Evolutionary conservation across 1,140 invertebrate genomes (phyloP), one percentile per base, ranked within the genome.

Genomic region (Ephestia elutella): DNA sequence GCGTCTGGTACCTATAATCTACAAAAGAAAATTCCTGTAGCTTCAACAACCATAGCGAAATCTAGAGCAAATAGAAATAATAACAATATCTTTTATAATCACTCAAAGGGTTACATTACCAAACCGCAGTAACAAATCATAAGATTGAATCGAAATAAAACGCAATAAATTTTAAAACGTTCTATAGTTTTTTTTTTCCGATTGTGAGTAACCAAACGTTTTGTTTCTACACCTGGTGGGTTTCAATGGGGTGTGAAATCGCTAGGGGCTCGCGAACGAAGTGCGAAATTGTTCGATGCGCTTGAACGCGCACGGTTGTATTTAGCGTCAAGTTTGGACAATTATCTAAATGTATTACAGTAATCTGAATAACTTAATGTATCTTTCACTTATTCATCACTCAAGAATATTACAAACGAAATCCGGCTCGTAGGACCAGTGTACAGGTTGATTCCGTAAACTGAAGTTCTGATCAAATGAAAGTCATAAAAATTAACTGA

Each of bases 201-300:
- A 35, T 35, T 11, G 9, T 13, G 32, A 11, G 38, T 15, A 44
- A 44, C 38, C 13, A 17, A n/a, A 17, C 38, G 38, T 44, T 44
- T 44, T 9, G 25, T 58, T 60, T 60, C 54, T 21, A 44, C 59
- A 60, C 59, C 59, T 55, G 59, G 59, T 44, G 19, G 9, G 1
- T 19, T 48, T 11, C 59, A 55, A 55, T 60, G 54, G 38, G 59
- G 59, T 56, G 53, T 38, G 25, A 60, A 55, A 60, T 55, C 49
- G 59, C 53, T 32, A 20, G 59, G 59, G 59, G 38, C 38, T 32
- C 48, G 48, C 30, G 48, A 17, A 17, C 51, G 13, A 54, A 25
- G 11, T 54, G 20, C 25, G 51, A 30, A 28, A 30, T 25, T 54
- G 49, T 44, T 15, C 38, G 38, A 44, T 44, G 38, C 38, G 38